phyloP scores from a whole-genome alignment of 2,888 invertebrate genomes.

The Chaetogeoica ovagalla region DNA sequence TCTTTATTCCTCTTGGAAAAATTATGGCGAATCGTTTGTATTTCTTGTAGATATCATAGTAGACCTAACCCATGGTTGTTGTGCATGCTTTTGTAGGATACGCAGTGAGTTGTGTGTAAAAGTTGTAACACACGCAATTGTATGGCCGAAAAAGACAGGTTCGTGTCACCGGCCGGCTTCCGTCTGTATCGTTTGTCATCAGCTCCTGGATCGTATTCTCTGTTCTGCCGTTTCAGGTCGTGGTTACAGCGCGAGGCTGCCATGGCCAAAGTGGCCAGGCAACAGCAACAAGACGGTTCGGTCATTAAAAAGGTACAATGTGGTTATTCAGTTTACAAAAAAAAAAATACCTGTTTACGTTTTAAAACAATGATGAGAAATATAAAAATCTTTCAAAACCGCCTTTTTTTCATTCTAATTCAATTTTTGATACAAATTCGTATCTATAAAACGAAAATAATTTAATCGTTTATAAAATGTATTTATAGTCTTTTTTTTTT shows the following conservation, averaged over 20 bases:
- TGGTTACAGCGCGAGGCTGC: slow-evolving; percentile 49
- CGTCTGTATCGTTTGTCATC: slow-evolving; percentile 51
- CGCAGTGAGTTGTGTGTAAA: slow-evolving; percentile 50
- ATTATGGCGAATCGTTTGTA: slow-evolving; percentile 41
- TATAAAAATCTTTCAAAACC: too few species aligned
- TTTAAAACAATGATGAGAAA: background rate
- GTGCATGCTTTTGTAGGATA: slow-evolving; percentile 53
- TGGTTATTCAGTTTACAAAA: slow-evolving; percentile 22
- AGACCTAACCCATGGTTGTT: slow-evolving; percentile 52
- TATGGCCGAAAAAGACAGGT: slow-evolving; percentile 52
- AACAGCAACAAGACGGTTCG: slow-evolving; percentile 52
- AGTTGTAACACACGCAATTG: slow-evolving; percentile 45
- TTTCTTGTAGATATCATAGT: slow-evolving; percentile 47
- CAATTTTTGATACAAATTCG: background rate
- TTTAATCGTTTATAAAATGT: background rate
- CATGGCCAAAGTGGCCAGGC: slow-evolving; percentile 50
- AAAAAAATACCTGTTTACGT: background rate
- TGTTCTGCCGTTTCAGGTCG: slow-evolving; percentile 51
- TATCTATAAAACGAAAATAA: background rate
- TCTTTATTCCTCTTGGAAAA: slow-evolving; percentile 25
- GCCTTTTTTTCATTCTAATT: background rate
- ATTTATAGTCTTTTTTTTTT: background rate
- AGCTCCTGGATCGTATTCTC: slow-evolving; percentile 45
- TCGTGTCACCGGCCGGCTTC: slow-evolving; percentile 49
- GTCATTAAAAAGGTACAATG: slow-evolving; percentile 51